Conservation (phyloP, 2,888 invertebrate genomes). For the Perizoma affinitatum region DNA sequence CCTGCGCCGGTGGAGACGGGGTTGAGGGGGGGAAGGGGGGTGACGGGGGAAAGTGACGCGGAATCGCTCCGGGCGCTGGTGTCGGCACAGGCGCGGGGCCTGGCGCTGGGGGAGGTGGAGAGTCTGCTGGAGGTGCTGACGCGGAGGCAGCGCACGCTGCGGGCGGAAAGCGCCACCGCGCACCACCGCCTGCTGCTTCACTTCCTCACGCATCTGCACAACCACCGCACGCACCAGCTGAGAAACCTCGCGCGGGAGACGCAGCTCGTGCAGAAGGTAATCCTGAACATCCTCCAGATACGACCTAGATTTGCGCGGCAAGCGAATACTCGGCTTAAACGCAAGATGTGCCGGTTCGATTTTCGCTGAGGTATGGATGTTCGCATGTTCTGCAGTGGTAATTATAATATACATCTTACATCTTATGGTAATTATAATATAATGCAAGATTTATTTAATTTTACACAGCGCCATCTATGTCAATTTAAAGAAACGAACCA, state of each 20-base stretch:
- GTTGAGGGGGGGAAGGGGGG: constrained; percentile 54
- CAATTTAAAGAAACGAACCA: too few species aligned
- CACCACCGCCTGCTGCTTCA: constrained; percentile 93
- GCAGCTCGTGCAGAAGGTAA: constrained; percentile 83
- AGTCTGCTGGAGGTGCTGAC: constrained; percentile 91
- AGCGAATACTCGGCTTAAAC: too few species aligned
- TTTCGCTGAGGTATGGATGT: too few species aligned
- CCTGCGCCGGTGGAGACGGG: constrained; percentile 28
- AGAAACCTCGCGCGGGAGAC: constrained; percentile 85
- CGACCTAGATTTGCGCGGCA: too few species aligned
- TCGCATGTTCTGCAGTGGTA: too few species aligned
- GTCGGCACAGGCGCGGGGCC: constrained; percentile 28
- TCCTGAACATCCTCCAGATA: too few species aligned
- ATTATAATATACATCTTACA: too few species aligned
- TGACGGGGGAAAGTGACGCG: constrained; percentile 81
- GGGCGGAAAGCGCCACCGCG: constrained; percentile 91
- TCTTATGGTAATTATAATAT: too few species aligned
- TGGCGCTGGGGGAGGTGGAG: constrained; percentile 82
- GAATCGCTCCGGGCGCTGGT: constrained; percentile 78
- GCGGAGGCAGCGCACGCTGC: constrained; percentile 89
- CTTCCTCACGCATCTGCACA: constrained; percentile 90
- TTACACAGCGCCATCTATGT: too few species aligned
- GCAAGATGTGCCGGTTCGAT: too few species aligned
- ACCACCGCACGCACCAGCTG: constrained; percentile 87
- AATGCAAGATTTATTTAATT: too few species aligned